Evolutionary conservation across 2,797 vertebrate genomes (phyloP).

Genomic region (Odontamblyopus rebecca): DNA sequence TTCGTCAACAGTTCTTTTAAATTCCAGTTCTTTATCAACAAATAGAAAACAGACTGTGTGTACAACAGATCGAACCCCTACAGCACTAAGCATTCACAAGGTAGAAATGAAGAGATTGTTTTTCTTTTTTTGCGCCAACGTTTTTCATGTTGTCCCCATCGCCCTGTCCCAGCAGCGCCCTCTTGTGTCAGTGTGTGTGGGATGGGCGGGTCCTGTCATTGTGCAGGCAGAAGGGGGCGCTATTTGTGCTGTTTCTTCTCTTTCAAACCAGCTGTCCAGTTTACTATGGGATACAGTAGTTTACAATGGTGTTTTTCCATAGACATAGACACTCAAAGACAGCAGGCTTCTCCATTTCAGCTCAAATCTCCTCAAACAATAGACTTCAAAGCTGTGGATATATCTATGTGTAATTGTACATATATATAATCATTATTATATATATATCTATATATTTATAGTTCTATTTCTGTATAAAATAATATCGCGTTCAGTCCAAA

Average conservation of each 20-base stretch:
- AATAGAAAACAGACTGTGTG: slow-evolving; percentile 99
- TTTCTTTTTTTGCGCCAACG: slow-evolving; percentile 63
- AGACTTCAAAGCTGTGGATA: slow-evolving; percentile 79
- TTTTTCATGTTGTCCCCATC: slow-evolving; percentile 54
- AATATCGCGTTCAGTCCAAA: slow-evolving; percentile 71
- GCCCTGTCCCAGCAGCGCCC: slow-evolving; percentile 2
- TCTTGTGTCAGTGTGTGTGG: slow-evolving; percentile 55
- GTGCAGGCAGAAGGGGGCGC: slow-evolving; percentile 52
- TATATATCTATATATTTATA: slow-evolving; percentile 71
- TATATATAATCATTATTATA: slow-evolving; percentile 78
- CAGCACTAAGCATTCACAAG: slow-evolving; percentile 99
- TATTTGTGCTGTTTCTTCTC: slow-evolving; percentile 66
- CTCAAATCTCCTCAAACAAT: slow-evolving; percentile 75
- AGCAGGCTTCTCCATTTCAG: slow-evolving; percentile 73
- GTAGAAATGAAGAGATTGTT: slow-evolving; percentile 88
- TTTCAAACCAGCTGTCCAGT: slow-evolving; percentile 64
- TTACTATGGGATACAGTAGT: slow-evolving; percentile 85
- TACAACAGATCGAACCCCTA: slow-evolving; percentile 97
- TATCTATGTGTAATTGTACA: slow-evolving; percentile 81
- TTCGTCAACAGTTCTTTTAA: slow-evolving; percentile 78
- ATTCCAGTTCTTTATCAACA: slow-evolving; percentile 92
- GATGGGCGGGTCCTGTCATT: slow-evolving; percentile 55
- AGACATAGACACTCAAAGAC: slow-evolving; percentile 82
- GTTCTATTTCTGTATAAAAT: slow-evolving; percentile 83
- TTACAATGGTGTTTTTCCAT: slow-evolving; percentile 84